Percentiles rank a stretch among this genome's conserved stretches.
phyloP scores from a whole-genome alignment of 2,797 vertebrate genomes.

The Enteromius viviparus region DNA sequence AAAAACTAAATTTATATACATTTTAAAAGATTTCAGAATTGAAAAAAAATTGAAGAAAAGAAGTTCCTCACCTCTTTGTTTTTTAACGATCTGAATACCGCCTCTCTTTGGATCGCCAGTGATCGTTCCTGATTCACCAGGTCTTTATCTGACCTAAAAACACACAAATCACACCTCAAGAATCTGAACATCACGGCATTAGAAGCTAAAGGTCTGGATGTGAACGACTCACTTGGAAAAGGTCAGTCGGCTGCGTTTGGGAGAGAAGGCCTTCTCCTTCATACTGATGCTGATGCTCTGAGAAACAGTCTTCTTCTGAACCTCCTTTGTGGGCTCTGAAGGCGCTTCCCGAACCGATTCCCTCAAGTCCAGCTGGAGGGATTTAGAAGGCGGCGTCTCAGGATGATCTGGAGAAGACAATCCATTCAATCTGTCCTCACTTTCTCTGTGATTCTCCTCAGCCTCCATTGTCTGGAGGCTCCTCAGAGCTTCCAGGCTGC shows the following conservation, averaged over 20 bases:
- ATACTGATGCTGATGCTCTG: conserved; percentile 71
- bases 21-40: background rate
- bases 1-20: background rate
- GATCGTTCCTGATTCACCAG: conserved; percentile 71
- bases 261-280: conserved; percentile 83
- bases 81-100: conserved; percentile 55
- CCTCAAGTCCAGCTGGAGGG: conserved; percentile 33
- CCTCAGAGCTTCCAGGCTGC: conserved; percentile 67
- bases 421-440: conserved; percentile 63
- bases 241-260: conserved; percentile 83
- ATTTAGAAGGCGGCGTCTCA: background rate
- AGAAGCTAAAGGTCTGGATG: background rate
- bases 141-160: conserved; percentile 78
- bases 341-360: background rate
- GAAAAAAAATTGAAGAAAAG: background rate
- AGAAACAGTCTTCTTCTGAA: conserved; percentile 68
- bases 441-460: conserved; percentile 77
- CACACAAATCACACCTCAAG: background rate
- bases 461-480: conserved; percentile 82
- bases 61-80: conserved; percentile 49
- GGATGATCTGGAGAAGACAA: background rate
- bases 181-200: background rate
- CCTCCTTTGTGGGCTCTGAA: conserved; percentile 62
- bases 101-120: conserved; percentile 65
- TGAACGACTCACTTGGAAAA: conserved; percentile 81